These are phyloP conservation scores for Pituophis catenifer DNA, from an alignment of 2,113 vertebrate species.

Conservation along the genomic window DNA sequence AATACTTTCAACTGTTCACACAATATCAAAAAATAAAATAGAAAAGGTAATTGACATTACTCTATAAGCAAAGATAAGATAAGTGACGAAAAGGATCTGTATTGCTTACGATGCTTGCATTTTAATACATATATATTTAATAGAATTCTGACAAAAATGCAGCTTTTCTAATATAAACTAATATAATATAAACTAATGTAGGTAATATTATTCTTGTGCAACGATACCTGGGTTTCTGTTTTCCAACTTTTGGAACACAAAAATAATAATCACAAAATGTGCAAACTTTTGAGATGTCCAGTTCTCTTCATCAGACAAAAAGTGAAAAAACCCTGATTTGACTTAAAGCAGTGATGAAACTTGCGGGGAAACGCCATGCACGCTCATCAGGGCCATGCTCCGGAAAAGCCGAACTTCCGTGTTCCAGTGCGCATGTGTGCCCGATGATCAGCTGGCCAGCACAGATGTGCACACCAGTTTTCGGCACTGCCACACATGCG, in stretches of 20 bases:
- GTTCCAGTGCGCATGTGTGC: too few relatives aligned
- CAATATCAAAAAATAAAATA: background rate
- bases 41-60: background rate
- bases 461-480: too few relatives aligned
- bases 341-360: background rate
- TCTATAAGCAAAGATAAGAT: background rate
- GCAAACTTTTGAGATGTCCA: background rate
- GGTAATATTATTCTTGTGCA: background rate
- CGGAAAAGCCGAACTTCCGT: too few relatives aligned
- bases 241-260: background rate
- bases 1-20: background rate
- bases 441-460: too few relatives aligned
- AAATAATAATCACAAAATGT: background rate
- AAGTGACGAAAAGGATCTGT: background rate
- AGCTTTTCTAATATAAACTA: background rate
- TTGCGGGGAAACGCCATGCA: too few relatives aligned
- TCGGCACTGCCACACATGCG: too few relatives aligned
- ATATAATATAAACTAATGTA: background rate
- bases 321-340: background rate
- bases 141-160: background rate
- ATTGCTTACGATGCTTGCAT: background rate
- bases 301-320: background rate
- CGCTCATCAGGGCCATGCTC: too few relatives aligned
- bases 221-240: background rate
- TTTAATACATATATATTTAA: background rate